phyloP scores from a whole-genome alignment of 2,113 vertebrate species.

The Sardina pilchardus region DNA sequence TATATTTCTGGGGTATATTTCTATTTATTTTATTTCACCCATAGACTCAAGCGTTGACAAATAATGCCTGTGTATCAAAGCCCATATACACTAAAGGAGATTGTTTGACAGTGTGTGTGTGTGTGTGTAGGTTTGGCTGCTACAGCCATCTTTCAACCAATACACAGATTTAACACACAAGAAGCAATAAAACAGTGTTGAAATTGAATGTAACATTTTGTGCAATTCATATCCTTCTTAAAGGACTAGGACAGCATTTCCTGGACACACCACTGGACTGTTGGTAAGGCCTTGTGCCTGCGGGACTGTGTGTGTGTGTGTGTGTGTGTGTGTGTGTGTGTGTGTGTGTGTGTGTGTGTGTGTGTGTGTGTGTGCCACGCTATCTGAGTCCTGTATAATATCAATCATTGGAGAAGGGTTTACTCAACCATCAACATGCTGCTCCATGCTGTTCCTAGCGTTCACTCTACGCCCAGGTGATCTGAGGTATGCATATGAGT shows the following conservation, averaged over 20 bases:
- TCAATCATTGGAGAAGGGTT: background rate
- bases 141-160: no score
- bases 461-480: background rate
- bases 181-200: no score
- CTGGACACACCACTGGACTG: no score
- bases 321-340: slow-evolving; percentile 1
- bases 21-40: background rate
- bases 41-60: background rate
- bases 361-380: background rate
- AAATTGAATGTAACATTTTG: no score
- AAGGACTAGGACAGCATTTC: no score
- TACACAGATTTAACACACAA: no score
- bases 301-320: background rate
- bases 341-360: background rate
- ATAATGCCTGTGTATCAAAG: slow-evolving; percentile 7
- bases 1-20: background rate
- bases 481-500: no score
- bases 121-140: background rate
- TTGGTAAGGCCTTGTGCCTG: no score
- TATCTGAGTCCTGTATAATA: background rate
- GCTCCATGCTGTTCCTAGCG: background rate
- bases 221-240: no score
- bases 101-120: slow-evolving; percentile 8
- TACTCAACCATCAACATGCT: background rate
- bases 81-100: background rate